A percentile compares a stretch with the other conserved stretches of the same genome.
Evolutionary conservation across 2,113 vertebrate genomes (phyloP).

Genomic region (Oryzias celebensis): DNA sequence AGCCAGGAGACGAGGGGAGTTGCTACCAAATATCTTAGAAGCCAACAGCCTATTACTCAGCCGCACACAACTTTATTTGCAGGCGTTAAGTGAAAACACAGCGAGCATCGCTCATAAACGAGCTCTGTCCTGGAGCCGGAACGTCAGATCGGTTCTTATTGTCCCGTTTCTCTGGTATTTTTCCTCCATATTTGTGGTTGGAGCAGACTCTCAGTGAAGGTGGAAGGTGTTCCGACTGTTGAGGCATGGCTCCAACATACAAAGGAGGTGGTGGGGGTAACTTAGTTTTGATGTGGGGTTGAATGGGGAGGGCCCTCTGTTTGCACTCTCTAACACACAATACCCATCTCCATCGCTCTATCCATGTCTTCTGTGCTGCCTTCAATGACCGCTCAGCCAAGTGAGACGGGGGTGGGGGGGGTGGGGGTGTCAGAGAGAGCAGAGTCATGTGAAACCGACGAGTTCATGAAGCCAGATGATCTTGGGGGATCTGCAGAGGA

Average conservation of each 20-base stretch:
- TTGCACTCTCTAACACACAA: slow-evolving; percentile 77
- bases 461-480: too few species aligned
- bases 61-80: slow-evolving; percentile 68
- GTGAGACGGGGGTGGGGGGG: slow-evolving; percentile 82
- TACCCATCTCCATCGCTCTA: slow-evolving; percentile 62
- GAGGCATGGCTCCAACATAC: slow-evolving; percentile 34
- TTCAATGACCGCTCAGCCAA: slow-evolving; percentile 80
- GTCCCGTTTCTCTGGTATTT: slow-evolving; percentile 35
- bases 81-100: slow-evolving; percentile 71
- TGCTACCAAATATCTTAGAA: slow-evolving; percentile 67
- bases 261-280: slow-evolving; percentile 75
- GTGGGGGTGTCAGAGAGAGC: slow-evolving; percentile 5
- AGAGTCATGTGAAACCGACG: too few species aligned
- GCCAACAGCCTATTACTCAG: slow-evolving; percentile 73
- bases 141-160: slow-evolving; percentile 25
- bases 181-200: slow-evolving; percentile 18
- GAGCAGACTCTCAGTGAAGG: neutral
- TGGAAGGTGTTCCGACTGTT: slow-evolving; percentile 17
- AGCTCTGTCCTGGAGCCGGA: slow-evolving; percentile 49
- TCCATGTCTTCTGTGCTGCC: slow-evolving; percentile 60
- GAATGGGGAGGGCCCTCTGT: slow-evolving; percentile 72
- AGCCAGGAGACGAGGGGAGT: slow-evolving; percentile 32
- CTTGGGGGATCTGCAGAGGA: too few species aligned
- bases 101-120: slow-evolving; percentile 47
- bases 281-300: slow-evolving; percentile 88